These are phyloP conservation scores for Polyommatus iphigenia DNA, from an alignment of 2,888 invertebrate genomes.

Conservation along the genomic window DNA sequence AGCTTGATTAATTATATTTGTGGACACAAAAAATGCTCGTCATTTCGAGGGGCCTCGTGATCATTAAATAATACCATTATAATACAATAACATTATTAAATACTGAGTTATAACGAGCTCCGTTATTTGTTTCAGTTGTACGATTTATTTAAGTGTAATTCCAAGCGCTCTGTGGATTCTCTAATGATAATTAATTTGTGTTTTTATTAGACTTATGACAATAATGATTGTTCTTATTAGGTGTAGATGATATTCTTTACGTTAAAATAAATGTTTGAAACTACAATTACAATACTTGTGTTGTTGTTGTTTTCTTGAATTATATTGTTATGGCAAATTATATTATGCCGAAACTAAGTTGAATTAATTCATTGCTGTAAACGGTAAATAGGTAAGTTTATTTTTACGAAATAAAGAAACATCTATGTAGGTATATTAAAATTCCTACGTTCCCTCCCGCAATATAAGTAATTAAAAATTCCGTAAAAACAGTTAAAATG, in stretches of 20 bases:
- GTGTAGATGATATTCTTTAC: too few relatives aligned
- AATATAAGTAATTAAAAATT: conserved; percentile 16
- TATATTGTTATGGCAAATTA: too few relatives aligned
- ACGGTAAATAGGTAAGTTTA: too few relatives aligned
- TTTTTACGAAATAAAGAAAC: background rate
- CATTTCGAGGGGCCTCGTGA: conserved; percentile 29
- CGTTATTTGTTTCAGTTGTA: conserved; percentile 11
- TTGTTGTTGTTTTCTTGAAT: too few relatives aligned
- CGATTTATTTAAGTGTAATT: background rate
- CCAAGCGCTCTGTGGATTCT: background rate
- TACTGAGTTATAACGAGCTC: background rate
- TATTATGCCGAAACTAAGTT: too few relatives aligned
- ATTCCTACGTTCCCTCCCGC: background rate
- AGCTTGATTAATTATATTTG: conserved; percentile 34
- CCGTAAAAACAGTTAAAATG: conserved; percentile 19
- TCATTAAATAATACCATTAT: conserved; percentile 21
- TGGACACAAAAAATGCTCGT: conserved; percentile 30
- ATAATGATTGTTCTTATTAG: too few relatives aligned
- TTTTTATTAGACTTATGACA: too few relatives aligned
- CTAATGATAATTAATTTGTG: background rate
- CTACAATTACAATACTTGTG: too few relatives aligned
- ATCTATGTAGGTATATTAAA: conserved; percentile 5
- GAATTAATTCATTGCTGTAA: too few relatives aligned
- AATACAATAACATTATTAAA: background rate
- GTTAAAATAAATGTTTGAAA: too few relatives aligned